A percentile compares a stretch with the other conserved stretches of the same genome.
Conservation (phyloP, 2,113 vertebrate species). For the Microcebus ravelobensis region DNA sequence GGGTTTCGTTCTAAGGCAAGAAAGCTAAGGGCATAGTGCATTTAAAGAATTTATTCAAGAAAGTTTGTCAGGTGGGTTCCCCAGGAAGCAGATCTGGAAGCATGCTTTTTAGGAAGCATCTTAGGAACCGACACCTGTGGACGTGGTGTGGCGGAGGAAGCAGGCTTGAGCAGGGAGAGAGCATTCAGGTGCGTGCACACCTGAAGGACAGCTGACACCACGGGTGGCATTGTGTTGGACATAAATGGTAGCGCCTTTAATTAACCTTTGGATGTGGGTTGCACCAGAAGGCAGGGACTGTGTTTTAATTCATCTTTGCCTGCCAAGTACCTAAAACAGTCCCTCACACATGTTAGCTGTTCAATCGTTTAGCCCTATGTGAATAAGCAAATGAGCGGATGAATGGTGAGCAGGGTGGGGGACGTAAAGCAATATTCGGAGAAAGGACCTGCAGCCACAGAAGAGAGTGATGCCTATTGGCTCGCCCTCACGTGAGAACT, state of each 20-base stretch:
- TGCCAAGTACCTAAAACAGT: not conserved
- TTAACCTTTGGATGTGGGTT: not conserved
- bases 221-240: accelerated
- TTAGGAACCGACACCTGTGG: not conserved
- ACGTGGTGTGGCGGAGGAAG: not conserved
- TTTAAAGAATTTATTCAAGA: not conserved
- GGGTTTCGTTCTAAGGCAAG: not conserved
- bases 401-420: not conserved
- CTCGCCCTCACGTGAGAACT: not conserved
- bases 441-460: not conserved
- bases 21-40: not conserved
- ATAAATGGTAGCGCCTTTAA: not conserved
- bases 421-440: not conserved
- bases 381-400: not conserved
- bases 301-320: not conserved
- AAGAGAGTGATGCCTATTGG: not conserved
- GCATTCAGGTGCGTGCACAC: accelerated
- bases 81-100: not conserved
- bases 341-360: not conserved
- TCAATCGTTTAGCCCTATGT: not conserved
- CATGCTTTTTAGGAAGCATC: not conserved
- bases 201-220: not conserved
- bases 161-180: not conserved
- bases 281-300: not conserved
- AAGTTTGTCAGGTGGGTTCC: not conserved